Base-by-base conservation (phyloP, 2,113 vertebrate genomes). In the Ammospiza nelsoni region DNA sequence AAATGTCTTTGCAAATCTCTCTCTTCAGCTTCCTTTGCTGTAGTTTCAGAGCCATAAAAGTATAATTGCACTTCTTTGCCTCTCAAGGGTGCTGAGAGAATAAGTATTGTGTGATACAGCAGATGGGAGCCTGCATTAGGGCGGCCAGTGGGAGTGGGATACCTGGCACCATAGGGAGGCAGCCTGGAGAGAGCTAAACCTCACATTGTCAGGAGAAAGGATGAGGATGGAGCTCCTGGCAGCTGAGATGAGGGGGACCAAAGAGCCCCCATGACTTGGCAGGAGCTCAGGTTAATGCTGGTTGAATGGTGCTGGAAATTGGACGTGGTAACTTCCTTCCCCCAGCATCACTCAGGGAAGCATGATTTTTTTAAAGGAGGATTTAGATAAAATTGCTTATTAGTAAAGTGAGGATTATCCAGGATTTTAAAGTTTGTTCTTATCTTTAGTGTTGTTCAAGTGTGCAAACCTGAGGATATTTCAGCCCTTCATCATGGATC, bases 301-400 rank as follows among this genome's bases (percentile, higher is more conserved):
- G 37, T 89, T 78, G 71, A 89, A 78, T 46, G 82, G 94, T 91
- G 94, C 69, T 95, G 83, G 85, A 95, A 91, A 92, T 79, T 88
- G 95, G 94, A 93, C 49, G 73, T 93, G 78, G 66, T 59, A 93
- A 84, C 77, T 95, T 49, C 37, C 87, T 95, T 96, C 91, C 72
- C n/a, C 57, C 25, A 59, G 79, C 92, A 61, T 93, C 82, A 71
- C 80, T 87, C 87, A 66, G 59, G 76, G 93, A 96, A 95, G 88
- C 96, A 92, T 3, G 55, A 8, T 35, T 89, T 96, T 51, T 97
- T 94, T 92, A 94, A 94, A 90, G 95, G 84, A 89, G 97, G 96
- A 97, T 97, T 98, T 97, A 98, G 97, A 95, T 97, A 97, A 97
- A 97, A 92, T 95, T 96, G 91, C 96, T 98, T 94, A 95, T 96